Percentiles rank a stretch among this genome's conserved stretches.
Evolutionary conservation across 1,140 invertebrate species (phyloP).

Genomic region (Heliconius nattereri): DNA sequence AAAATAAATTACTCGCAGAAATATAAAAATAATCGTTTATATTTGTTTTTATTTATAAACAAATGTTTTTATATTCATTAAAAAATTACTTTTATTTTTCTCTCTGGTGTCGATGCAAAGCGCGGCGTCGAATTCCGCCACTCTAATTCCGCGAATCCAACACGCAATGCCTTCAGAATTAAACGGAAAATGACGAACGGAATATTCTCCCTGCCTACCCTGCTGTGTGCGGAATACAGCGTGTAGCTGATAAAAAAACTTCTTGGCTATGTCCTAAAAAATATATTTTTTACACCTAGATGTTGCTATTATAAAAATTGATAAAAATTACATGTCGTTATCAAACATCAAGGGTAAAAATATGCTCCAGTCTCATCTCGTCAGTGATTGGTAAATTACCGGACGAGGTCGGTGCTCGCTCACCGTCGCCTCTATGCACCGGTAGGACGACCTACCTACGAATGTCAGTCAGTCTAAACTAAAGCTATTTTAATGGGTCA

Average conservation of each 20-base stretch:
- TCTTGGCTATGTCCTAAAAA: not conserved
- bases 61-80: no score
- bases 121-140: no score
- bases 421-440: not conserved
- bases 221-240: no score
- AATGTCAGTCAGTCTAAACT: slow-evolving; percentile 38
- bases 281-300: not conserved
- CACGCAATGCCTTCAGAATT: no score
- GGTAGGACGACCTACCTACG: slow-evolving; percentile 36
- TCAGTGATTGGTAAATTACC: slow-evolving; percentile 45
- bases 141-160: no score
- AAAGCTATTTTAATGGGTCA: slow-evolving; percentile 39
- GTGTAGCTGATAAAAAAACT: not conserved
- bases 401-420: slow-evolving; percentile 37
- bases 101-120: no score
- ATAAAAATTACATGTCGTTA: slow-evolving; percentile 18
- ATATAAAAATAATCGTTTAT: not conserved
- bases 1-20: slow-evolving; percentile 17
- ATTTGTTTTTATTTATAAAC: no score
- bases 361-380: slow-evolving; percentile 35
- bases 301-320: not conserved
- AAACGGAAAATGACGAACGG: no score
- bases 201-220: no score
- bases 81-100: no score
- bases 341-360: slow-evolving; percentile 40